Percentiles rank a stretch among this genome's conserved stretches.
Conservation (phyloP, 1,140 invertebrate genomes). For the Sinella curviseta region DNA sequence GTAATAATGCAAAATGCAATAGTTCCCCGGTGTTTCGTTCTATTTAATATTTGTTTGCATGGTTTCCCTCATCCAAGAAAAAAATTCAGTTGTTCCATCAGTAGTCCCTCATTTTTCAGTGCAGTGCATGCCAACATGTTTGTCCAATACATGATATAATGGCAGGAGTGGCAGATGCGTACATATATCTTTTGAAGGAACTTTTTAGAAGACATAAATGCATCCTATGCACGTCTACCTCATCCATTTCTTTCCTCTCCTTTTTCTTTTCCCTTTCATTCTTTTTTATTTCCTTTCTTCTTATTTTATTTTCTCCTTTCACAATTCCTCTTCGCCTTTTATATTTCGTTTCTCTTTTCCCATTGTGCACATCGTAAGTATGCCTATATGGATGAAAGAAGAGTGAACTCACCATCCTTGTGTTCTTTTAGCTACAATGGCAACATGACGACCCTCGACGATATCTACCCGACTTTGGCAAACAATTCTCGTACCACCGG, state of each 20-base stretch:
- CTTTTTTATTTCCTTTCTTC: neutral
- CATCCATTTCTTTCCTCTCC: conserved; percentile 6
- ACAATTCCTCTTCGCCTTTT: neutral
- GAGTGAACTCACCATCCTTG: conserved; percentile 66
- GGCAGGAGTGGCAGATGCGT: too few relatives aligned
- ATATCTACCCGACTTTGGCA: conserved; percentile 39
- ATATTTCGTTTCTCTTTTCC: too few relatives aligned
- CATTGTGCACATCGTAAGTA: too few relatives aligned
- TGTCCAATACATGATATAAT: too few relatives aligned
- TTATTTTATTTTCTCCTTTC: neutral
- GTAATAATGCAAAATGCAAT: too few relatives aligned
- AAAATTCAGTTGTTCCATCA: too few relatives aligned
- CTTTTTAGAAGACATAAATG: neutral
- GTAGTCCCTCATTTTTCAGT: too few relatives aligned
- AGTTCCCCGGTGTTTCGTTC: too few relatives aligned
- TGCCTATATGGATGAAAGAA: neutral
- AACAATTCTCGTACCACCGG: conserved; percentile 37
- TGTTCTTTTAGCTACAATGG: conserved; percentile 68
- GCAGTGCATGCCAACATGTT: too few relatives aligned
- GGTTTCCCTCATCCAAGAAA: too few relatives aligned
- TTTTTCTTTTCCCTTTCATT: conserved; percentile 4
- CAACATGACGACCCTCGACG: conserved; percentile 34
- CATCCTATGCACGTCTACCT: conserved; percentile 8
- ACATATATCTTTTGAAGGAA: too few relatives aligned
- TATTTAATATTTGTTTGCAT: too few relatives aligned